Evolutionary conservation across 2,888 invertebrate genomes (phyloP).

Genomic region (Hyalella azteca): DNA sequence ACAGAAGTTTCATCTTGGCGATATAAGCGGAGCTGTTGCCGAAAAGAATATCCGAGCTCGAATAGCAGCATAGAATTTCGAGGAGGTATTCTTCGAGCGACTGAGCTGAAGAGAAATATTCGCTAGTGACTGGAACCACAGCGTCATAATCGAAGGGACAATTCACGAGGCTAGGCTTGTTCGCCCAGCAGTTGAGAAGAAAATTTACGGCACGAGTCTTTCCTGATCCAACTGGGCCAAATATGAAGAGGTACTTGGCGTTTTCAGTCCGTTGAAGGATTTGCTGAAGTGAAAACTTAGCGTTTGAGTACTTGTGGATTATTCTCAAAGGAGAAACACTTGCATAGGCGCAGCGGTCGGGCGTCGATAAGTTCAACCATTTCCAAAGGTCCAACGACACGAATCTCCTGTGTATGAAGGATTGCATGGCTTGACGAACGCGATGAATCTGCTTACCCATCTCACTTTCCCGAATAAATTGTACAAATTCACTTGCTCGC

Average conservation of each 20-base stretch:
- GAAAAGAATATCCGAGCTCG: not conserved
- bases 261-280: not conserved
- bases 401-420: not conserved
- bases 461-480: slow-evolving; percentile 8
- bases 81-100: slow-evolving; percentile 17
- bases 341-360: not conserved
- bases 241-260: not conserved
- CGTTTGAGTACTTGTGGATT: slow-evolving; percentile 6
- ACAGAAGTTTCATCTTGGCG: not conserved
- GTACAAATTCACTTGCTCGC: not conserved
- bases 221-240: slow-evolving; percentile 28
- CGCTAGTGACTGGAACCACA: not conserved
- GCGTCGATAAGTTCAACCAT: not conserved
- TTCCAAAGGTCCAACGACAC: not conserved
- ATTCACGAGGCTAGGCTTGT: not conserved
- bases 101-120: slow-evolving; percentile 1
- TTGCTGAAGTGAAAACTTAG: not conserved
- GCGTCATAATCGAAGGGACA: slow-evolving; percentile 34
- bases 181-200: not conserved
- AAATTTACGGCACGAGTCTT: not conserved
- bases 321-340: not conserved
- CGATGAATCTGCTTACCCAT: slow-evolving; percentile 17
- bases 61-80: not conserved
- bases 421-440: not conserved
- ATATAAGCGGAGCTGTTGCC: not conserved